Base-by-base conservation (phyloP, 2,113 vertebrate genomes). In the Eurystomus gularis region DNA sequence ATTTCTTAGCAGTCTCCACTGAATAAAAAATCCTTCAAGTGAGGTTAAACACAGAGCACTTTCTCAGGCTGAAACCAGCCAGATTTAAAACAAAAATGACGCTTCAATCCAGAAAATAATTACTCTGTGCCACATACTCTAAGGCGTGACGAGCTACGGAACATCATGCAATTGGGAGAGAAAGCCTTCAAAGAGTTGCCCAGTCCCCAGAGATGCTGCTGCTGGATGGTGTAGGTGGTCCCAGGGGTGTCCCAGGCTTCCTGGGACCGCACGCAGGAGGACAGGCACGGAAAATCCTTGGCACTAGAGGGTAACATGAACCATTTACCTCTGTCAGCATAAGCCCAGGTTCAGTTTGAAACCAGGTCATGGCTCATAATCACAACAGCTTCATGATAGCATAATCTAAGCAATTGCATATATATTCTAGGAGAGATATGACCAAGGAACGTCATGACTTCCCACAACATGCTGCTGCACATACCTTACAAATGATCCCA, bases 11-110 rank as follows among this genome's bases (percentile, higher is more conserved):
- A 55, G 92, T 46, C 90, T 71, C 52, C 65, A 49, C 48, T 39
- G 51, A 79, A 95, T 2, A 91, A 78, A 91, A 93, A 89, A 97
- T 33, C 87, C 82, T 88, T 72, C 73, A 66, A 90, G 82, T 85
- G 90, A 82, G 61, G 84, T 91, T 85, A 87, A 94, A 82, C 52
- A 89, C 12, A 2, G 78, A 90, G 57, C 68, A 51, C 54, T 84
- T 81, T 54, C 64, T 86, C 19, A 19, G 72, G 83, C 57, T 91
- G 61, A 75, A 93, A 82, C 23, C 13, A 75, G 77, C 17, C 42
- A 55, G 86, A 86, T 73, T 86, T 82, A 83, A 95, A 94, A 48
- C 0, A 7, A 82, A 94, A 88, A 78, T 64, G 78, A 90, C 1
- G 29, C 84, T 89, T 75, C 77, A 70, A 55, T 75, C 37, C 70